Conservation (phyloP, 2,797 vertebrate genomes). For the Cyprinodon diabolis region DNA sequence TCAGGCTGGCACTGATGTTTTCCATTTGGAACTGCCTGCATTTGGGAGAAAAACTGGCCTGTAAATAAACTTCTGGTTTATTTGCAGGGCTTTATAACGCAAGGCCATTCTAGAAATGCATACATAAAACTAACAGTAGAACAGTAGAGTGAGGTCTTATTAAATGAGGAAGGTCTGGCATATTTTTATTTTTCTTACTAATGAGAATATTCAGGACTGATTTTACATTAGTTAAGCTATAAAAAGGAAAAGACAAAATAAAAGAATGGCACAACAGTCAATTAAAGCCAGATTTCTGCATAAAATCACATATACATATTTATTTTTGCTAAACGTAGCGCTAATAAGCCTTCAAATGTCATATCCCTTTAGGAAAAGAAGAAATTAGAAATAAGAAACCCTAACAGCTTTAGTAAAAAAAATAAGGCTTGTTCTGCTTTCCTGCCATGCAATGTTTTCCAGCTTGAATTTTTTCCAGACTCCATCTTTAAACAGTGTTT, state of each 20-base stretch:
- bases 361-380: too few relatives aligned
- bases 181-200: not conserved
- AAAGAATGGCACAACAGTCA: not conserved
- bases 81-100: conserved; percentile 15
- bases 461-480: too few relatives aligned
- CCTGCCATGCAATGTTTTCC: too few relatives aligned
- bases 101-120: not conserved
- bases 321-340: not conserved
- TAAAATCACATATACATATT: not conserved
- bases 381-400: too few relatives aligned
- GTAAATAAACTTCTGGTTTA: conserved; percentile 27
- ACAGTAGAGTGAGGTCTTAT: too few relatives aligned
- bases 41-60: conserved; percentile 20
- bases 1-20: conserved; percentile 16
- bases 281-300: not conserved
- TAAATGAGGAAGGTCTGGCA: not conserved
- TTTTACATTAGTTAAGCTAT: not conserved
- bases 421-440: too few relatives aligned
- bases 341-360: not conserved
- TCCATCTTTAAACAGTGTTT: too few relatives aligned
- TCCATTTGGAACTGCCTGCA: conserved; percentile 32
- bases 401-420: too few relatives aligned
- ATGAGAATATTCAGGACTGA: not conserved
- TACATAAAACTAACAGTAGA: not conserved
- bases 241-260: not conserved